Percentiles rank a stretch among this genome's conserved stretches.
Evolutionary conservation across 1,140 invertebrate species (phyloP).

Genomic region (Micrasema longulum): DNA sequence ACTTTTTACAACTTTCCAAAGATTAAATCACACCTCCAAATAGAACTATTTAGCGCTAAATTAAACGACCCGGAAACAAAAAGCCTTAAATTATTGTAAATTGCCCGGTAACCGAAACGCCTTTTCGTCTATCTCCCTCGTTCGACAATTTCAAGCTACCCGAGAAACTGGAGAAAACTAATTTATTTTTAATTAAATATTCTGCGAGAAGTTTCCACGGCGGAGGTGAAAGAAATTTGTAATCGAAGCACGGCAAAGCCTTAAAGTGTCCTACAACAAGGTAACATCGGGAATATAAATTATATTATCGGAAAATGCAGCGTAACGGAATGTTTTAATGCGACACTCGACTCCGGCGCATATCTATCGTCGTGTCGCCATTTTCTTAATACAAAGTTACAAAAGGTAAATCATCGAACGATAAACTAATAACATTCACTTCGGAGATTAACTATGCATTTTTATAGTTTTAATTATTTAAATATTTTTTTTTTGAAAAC

Average conservation of each 20-base stretch:
- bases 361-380: too few species aligned
- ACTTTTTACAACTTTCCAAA: slow-evolving; percentile 25
- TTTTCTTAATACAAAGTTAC: too few species aligned
- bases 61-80: slow-evolving; percentile 15
- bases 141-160: slow-evolving; percentile 19
- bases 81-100: slow-evolving; percentile 31
- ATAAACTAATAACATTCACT: too few species aligned
- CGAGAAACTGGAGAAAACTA: slow-evolving; percentile 10
- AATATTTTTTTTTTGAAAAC: too few species aligned
- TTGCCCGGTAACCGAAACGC: neutral
- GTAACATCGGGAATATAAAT: slow-evolving; percentile 39
- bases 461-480: too few species aligned
- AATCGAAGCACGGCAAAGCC: slow-evolving; percentile 43
- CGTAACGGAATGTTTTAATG: neutral
- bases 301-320: slow-evolving; percentile 17
- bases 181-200: slow-evolving; percentile 46
- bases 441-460: too few species aligned
- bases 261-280: slow-evolving; percentile 23
- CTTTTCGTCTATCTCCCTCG: slow-evolving; percentile 2
- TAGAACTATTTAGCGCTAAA: slow-evolving; percentile 12
- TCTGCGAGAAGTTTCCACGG: slow-evolving; percentile 25
- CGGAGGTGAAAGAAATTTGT: slow-evolving; percentile 24
- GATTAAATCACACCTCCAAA: slow-evolving; percentile 25
- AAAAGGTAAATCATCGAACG: too few species aligned
- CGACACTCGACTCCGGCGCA: too few species aligned